Percentiles rank a stretch among this genome's conserved stretches.
phyloP scores from a whole-genome alignment of 2,113 vertebrate species.

The Psephotus haematonotus region DNA sequence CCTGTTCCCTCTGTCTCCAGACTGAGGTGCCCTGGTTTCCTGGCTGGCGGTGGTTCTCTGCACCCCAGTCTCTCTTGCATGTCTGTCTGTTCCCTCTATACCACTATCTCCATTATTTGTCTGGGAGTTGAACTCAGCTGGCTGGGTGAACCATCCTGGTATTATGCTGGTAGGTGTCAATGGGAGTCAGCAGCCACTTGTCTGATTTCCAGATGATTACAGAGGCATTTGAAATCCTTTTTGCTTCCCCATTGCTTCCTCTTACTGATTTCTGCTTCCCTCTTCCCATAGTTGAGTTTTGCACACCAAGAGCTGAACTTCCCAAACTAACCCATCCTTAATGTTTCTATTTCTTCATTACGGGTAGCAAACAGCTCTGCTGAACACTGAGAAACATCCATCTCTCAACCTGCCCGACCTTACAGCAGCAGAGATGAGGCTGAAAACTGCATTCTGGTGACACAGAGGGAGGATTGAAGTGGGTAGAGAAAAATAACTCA shows the following conservation, averaged over 20 bases:
- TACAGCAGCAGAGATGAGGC: not conserved
- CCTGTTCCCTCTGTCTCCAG: not conserved
- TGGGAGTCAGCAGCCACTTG: not conserved
- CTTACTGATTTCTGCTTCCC: not conserved
- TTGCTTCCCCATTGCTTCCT: not conserved
- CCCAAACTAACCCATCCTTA: not conserved
- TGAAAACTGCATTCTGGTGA: not conserved
- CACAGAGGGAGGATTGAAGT: not conserved
- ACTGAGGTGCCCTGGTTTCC: not conserved
- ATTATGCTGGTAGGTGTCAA: not conserved
- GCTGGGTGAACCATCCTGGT: rapidly evolving
- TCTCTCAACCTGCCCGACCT: not conserved
- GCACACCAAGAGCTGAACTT: not conserved
- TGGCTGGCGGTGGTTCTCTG: rapidly evolving
- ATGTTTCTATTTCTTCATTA: not conserved
- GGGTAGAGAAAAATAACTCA: not conserved
- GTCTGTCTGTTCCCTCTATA: not conserved
- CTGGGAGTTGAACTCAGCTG: not conserved
- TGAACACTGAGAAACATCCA: rapidly evolving
- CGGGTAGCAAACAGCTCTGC: not conserved
- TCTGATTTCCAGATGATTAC: not conserved
- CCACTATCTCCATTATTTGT: not conserved
- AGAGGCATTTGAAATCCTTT: not conserved
- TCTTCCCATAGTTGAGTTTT: not conserved
- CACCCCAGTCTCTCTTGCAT: not conserved